A percentile compares a stretch with the other conserved stretches of the same genome.
phyloP scores from a whole-genome alignment of 2,113 vertebrate species.

The Osmerus eperlanus region DNA sequence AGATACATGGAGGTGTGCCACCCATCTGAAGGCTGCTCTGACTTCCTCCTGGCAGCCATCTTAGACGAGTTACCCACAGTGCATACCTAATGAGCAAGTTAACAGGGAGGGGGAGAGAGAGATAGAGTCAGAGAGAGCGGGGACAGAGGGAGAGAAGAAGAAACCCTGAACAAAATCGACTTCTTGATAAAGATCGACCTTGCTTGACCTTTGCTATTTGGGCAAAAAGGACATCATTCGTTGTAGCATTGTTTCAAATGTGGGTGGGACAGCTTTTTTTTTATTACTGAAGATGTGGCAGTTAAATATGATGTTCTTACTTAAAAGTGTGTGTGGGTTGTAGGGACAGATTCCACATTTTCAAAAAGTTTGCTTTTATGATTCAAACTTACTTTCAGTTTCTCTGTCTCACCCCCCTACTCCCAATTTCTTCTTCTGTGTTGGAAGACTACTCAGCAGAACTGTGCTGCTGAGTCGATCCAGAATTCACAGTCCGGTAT shows the following conservation, averaged over 20 bases:
- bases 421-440: background rate
- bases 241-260: background rate
- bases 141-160: conserved; percentile 15
- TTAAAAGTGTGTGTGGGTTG: too few species aligned
- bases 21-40: conserved; percentile 6
- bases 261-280: too few species aligned
- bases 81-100: conserved; percentile 38
- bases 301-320: too few species aligned
- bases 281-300: too few species aligned
- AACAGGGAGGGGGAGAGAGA: conserved; percentile 6
- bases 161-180: conserved; percentile 14
- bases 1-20: conserved; percentile 34
- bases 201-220: conserved; percentile 6
- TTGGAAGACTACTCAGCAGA: too few species aligned
- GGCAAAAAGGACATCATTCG: background rate
- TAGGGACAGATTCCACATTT: too few species aligned
- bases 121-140: background rate
- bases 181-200: background rate
- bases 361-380: too few species aligned
- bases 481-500: background rate
- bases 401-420: background rate
- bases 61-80: conserved; percentile 3
- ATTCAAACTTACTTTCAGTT: too few species aligned
- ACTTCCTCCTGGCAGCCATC: conserved; percentile 19
- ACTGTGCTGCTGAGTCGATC: background rate